Evolutionary conservation across 2,888 invertebrate genomes (phyloP).

Genomic region (Trachelus iudaicus): DNA sequence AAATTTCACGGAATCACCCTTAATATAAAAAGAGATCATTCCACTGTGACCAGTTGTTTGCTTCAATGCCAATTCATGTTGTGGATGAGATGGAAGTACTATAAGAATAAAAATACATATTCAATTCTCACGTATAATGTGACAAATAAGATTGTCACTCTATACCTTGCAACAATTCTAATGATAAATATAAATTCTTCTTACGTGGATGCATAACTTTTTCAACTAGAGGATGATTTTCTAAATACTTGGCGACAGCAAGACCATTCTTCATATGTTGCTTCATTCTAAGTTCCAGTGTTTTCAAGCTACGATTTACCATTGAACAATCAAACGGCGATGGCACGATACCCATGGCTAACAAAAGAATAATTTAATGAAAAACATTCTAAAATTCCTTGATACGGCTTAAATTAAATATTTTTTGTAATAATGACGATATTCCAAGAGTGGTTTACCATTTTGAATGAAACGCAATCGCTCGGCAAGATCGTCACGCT

Average conservation of each 20-base stretch:
- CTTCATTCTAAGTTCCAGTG: conserved; percentile 91
- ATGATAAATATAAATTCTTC: conserved; percentile 24
- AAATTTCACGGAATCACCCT: conserved; percentile 82
- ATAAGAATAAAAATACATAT: conserved; percentile 38
- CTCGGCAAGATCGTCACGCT: conserved; percentile 76
- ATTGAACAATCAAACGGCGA: conserved; percentile 97
- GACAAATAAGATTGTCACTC: background rate
- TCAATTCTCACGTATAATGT: background rate
- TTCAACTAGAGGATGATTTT: conserved; percentile 81
- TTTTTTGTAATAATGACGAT: background rate
- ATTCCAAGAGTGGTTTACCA: conserved; percentile 67
- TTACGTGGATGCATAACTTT: conserved; percentile 86
- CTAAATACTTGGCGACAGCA: conserved; percentile 83
- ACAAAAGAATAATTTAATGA: background rate
- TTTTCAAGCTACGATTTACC: conserved; percentile 94
- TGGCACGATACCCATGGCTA: conserved; percentile 92
- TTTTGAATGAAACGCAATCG: conserved; percentile 88
- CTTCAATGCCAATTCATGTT: conserved; percentile 80
- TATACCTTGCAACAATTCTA: conserved; percentile 8
- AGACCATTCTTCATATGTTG: conserved; percentile 85
- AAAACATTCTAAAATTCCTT: background rate
- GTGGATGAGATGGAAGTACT: conserved; percentile 88
- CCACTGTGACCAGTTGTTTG: conserved; percentile 93
- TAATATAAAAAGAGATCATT: conserved; percentile 89
- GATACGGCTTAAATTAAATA: background rate